phyloP scores from a whole-genome alignment of 2,888 invertebrate genomes.

The Brachynemurus nebulosus region DNA sequence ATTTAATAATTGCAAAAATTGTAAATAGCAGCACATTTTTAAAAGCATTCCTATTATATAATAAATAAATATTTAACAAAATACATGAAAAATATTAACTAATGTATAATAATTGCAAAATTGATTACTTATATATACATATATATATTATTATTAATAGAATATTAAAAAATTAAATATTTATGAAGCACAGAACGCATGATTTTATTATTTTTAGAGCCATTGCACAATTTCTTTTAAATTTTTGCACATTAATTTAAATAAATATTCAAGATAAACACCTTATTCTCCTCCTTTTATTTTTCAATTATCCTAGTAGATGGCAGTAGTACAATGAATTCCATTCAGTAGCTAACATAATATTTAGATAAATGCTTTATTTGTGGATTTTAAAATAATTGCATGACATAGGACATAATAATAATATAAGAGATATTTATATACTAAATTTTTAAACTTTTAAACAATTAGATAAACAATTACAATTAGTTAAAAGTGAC shows the following conservation, averaged over 20 bases:
- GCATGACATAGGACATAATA: no score
- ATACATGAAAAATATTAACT: conserved; percentile 2
- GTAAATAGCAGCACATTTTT: conserved; percentile 11
- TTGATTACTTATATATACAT: conserved; percentile 7
- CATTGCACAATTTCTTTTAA: conserved; percentile 1
- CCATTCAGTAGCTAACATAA: no score
- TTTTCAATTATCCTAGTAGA: no score
- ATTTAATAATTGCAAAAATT: conserved; percentile 4
- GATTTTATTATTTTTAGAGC: conserved; percentile 4
- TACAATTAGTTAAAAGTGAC: no score
- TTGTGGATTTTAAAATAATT: no score
- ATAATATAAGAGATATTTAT: not conserved
- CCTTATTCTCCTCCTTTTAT: no score
- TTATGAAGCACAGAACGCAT: conserved; percentile 10
- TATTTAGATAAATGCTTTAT: no score
- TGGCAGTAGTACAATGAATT: no score
- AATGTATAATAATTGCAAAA: conserved; percentile 5
- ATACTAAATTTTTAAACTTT: not conserved
- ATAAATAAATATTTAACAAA: conserved; percentile 7
- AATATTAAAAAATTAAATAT: conserved; percentile 11
- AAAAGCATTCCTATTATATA: conserved; percentile 10
- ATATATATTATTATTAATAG: conserved; percentile 6
- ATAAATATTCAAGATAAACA: no score
- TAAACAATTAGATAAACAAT: no score
- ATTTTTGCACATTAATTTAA: no score